phyloP scores from a whole-genome alignment of 2,113 vertebrate species.

The Phaetusa simplex region DNA sequence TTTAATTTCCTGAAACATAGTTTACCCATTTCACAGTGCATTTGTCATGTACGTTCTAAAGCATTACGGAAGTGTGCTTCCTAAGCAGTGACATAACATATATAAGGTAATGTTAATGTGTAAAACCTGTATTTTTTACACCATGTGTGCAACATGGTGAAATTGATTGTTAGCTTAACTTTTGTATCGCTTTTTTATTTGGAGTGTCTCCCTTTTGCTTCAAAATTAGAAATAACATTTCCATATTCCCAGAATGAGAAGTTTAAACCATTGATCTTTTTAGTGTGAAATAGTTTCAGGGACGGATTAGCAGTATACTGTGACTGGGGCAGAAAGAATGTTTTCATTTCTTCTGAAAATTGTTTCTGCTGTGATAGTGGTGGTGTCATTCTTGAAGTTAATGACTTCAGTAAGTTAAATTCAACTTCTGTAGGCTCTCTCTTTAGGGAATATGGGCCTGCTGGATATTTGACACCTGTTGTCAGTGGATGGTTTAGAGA shows the following conservation, averaged over 20 bases:
- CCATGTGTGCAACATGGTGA: not conserved
- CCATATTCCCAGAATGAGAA: not conserved
- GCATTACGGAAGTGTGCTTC: accelerated
- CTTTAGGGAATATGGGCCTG: not conserved
- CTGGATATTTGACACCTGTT: not conserved
- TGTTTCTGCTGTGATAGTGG: not conserved
- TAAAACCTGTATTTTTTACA: not conserved
- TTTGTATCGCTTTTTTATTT: not conserved
- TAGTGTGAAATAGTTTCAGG: not conserved
- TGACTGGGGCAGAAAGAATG: not conserved
- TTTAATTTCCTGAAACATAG: not conserved
- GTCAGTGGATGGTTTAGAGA: not conserved
- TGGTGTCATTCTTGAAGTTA: not conserved
- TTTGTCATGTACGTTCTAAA: not conserved
- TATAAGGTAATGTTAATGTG: not conserved
- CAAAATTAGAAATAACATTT: not conserved
- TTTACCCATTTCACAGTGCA: not conserved
- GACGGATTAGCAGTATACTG: not conserved
- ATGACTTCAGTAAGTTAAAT: not conserved
- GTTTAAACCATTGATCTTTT: not conserved
- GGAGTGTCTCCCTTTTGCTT: not conserved
- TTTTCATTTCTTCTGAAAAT: not conserved
- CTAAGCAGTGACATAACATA: not conserved
- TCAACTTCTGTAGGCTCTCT: not conserved
- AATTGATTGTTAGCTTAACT: not conserved